These are phyloP conservation scores for Cassiopea xamachana DNA, from an alignment of 30 jellyfish, hydroid and myxozoan species.

Conservation along the genomic window DNA sequence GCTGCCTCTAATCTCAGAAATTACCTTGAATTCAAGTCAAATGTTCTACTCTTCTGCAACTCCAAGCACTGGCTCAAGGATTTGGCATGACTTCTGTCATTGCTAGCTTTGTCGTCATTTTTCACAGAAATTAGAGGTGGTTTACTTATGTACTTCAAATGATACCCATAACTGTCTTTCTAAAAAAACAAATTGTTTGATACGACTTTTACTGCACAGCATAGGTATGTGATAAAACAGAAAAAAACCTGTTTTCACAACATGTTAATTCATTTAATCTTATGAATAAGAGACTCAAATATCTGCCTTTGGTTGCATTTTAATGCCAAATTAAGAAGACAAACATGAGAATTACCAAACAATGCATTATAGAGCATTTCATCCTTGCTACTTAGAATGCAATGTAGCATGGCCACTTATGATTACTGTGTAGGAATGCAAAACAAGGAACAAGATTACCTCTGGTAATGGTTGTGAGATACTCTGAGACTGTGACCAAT, in stretches of 20 bases:
- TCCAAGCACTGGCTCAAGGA: conserved; percentile 41
- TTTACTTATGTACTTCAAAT: conserved; percentile 38
- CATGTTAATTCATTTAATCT: too few relatives aligned
- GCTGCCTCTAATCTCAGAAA: background rate
- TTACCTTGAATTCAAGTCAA: conserved; percentile 43
- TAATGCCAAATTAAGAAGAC: too few relatives aligned
- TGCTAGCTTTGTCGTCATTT: background rate
- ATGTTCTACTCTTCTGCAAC: conserved; percentile 41
- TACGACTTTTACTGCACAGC: too few relatives aligned
- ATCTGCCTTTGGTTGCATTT: too few relatives aligned
- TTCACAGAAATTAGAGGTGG: conserved; percentile 25
- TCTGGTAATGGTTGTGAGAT: conserved; percentile 33
- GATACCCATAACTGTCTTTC: conserved; percentile 51
- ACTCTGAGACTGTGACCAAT: conserved; percentile 73
- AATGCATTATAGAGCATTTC: too few relatives aligned
- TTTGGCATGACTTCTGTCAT: conserved; percentile 5
- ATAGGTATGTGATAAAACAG: too few relatives aligned
- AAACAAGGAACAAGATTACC: conserved; percentile 1
- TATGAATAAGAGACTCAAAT: too few relatives aligned
- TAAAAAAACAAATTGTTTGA: background rate
- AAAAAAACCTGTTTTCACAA: too few relatives aligned
- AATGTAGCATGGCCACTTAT: too few relatives aligned
- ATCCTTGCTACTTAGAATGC: too few relatives aligned
- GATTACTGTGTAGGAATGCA: background rate
- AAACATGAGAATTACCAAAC: too few relatives aligned